Evolutionary conservation across 1,140 invertebrate genomes (phyloP).

Genomic region (Chironomus tepperi): DNA sequence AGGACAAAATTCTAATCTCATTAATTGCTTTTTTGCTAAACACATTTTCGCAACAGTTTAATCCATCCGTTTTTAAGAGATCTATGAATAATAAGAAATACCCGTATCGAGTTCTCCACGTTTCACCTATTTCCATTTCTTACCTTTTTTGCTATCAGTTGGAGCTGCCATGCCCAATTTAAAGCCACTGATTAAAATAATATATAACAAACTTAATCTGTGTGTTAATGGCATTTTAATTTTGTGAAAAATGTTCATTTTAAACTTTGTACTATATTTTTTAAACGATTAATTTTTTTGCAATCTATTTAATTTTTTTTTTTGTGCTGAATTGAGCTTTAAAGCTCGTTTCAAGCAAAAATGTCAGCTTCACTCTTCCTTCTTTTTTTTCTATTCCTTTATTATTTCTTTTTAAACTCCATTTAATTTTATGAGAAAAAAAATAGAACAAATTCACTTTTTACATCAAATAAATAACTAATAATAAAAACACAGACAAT

Average conservation of each 20-base stretch:
- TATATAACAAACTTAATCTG: constrained; percentile 10
- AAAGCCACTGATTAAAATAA: constrained; percentile 21
- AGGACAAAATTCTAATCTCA: no score
- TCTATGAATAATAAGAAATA: no score
- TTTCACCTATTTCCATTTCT: neutral
- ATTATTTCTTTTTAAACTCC: neutral
- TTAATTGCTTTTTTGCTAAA: no score
- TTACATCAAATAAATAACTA: no score
- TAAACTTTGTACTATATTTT: constrained; percentile 14
- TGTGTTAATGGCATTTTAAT: constrained; percentile 14
- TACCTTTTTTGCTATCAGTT: neutral
- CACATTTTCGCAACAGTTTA: neutral
- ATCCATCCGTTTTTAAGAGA: neutral
- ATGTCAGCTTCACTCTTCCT: neutral
- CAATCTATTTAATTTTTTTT: neutral
- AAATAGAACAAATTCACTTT: no score
- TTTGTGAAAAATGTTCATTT: constrained; percentile 11
- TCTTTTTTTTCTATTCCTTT: neutral
- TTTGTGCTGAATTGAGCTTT: neutral
- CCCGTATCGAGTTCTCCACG: no score
- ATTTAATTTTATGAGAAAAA: neutral
- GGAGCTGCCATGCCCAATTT: neutral
- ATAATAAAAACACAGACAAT: neutral
- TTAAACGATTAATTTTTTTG: neutral
- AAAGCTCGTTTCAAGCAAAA: neutral